phyloP scores from a whole-genome alignment of 2,888 invertebrate genomes.

The Steinernema carpocapsae region DNA sequence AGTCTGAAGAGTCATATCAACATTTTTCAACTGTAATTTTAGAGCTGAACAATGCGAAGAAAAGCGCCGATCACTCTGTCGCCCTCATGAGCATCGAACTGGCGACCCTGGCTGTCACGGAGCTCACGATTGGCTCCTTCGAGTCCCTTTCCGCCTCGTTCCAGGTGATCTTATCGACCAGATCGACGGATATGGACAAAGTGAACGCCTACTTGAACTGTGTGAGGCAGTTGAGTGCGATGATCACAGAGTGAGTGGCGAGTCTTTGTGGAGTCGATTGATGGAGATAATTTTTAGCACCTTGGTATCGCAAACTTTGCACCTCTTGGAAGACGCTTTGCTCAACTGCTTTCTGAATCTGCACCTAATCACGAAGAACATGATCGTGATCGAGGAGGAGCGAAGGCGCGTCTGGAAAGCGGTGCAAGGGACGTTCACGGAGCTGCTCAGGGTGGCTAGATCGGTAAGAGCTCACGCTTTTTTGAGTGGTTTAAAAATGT shows the following conservation, averaged over 20 bases:
- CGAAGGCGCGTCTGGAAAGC: conserved; percentile 50
- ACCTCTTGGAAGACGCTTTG: conserved; percentile 58
- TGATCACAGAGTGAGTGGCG: conserved; percentile 25
- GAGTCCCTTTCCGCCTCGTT: conserved; percentile 12
- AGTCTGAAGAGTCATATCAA: neutral
- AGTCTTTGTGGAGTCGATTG: neutral
- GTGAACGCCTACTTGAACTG: conserved; percentile 34
- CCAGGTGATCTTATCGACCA: conserved; percentile 21
- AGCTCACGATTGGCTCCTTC: neutral
- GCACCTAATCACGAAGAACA: conserved; percentile 49
- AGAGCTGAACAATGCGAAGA: conserved; percentile 20
- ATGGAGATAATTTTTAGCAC: conserved; percentile 15
- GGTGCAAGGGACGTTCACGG: conserved; percentile 53
- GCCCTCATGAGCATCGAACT: conserved; percentile 31
- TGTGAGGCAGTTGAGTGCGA: conserved; percentile 1
- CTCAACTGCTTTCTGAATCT: conserved; percentile 61
- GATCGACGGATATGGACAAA: conserved; percentile 30
- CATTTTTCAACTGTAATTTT: neutral
- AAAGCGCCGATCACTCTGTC: conserved; percentile 9
- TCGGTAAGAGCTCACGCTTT: conserved; percentile 51
- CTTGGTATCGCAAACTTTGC: conserved; percentile 44
- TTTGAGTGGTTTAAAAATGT: neutral
- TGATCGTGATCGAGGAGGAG: conserved; percentile 32
- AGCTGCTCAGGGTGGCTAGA: conserved; percentile 54
- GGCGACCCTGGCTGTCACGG: neutral